These are phyloP conservation scores for Electrophaes corylata DNA, from an alignment of 2,888 invertebrate species.

Conservation along the genomic window DNA sequence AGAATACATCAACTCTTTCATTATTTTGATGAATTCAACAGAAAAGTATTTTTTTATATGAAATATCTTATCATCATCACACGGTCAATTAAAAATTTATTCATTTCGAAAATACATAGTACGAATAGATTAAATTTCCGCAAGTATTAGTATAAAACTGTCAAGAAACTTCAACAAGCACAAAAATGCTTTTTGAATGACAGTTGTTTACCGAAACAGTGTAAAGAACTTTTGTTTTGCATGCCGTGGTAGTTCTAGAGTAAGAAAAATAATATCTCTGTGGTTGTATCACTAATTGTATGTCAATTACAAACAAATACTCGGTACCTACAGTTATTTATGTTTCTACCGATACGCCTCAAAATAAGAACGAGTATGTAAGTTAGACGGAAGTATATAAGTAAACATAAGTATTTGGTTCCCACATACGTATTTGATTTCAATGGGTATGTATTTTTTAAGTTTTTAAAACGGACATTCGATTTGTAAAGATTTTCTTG, in stretches of 20 bases:
- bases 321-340: too few species aligned
- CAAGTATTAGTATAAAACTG: constrained; percentile 38
- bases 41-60: background rate
- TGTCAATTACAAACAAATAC: constrained; percentile 40
- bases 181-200: constrained; percentile 50
- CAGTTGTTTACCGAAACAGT: constrained; percentile 42
- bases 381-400: constrained; percentile 42
- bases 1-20: too few species aligned
- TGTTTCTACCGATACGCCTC: constrained; percentile 32
- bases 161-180: too few species aligned
- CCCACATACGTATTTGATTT: constrained; percentile 35
- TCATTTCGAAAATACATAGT: too few species aligned
- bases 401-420: constrained; percentile 39
- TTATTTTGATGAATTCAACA: background rate
- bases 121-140: constrained; percentile 41
- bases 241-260: constrained; percentile 33
- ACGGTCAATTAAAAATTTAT: background rate
- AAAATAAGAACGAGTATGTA: constrained; percentile 23
- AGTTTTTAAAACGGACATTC: constrained; percentile 1
- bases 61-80: background rate
- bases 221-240: constrained; percentile 54
- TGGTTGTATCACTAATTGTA: constrained; percentile 35
- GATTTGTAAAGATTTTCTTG: constrained; percentile 37
- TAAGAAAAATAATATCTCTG: constrained; percentile 27
- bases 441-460: constrained; percentile 25